phyloP scores from a whole-genome alignment of 2,888 invertebrate species.

The Sphaeridia pumilis region DNA sequence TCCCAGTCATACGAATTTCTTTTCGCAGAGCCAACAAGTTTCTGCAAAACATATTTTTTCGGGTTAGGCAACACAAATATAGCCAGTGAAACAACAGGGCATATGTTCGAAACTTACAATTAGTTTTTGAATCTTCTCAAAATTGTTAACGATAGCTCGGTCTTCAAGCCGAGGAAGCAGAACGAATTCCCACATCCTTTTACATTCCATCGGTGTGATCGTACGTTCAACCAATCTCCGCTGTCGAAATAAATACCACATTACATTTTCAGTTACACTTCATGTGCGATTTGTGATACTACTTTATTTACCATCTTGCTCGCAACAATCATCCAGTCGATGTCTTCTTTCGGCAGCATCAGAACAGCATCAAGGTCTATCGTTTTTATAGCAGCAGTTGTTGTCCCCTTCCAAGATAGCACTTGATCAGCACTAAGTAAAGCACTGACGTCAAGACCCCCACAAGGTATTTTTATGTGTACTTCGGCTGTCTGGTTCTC shows the following conservation, averaged over 20 bases:
- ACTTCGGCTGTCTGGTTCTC: background rate
- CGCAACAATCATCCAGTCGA: conserved; percentile 8
- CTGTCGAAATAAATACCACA: background rate
- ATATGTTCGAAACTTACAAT: conserved; percentile 7
- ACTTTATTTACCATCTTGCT: conserved; percentile 8
- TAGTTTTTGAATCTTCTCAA: background rate
- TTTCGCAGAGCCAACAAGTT: background rate
- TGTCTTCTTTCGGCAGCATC: background rate
- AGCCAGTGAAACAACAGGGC: background rate
- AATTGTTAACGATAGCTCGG: background rate
- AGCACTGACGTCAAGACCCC: background rate
- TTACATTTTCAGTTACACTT: background rate
- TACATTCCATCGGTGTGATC: background rate
- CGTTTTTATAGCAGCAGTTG: background rate
- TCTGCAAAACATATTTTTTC: background rate
- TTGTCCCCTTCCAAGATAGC: conserved; percentile 4
- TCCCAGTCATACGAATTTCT: conserved; percentile 2
- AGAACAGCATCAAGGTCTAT: conserved; percentile 1
- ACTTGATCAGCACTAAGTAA: background rate
- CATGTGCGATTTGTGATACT: background rate
- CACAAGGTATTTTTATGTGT: background rate
- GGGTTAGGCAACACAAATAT: background rate
- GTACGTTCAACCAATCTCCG: background rate
- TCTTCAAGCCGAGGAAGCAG: background rate
- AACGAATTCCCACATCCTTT: conserved; percentile 1